phyloP scores from a whole-genome alignment of 2,797 vertebrate species.

The Cirrhinus molitorella region DNA sequence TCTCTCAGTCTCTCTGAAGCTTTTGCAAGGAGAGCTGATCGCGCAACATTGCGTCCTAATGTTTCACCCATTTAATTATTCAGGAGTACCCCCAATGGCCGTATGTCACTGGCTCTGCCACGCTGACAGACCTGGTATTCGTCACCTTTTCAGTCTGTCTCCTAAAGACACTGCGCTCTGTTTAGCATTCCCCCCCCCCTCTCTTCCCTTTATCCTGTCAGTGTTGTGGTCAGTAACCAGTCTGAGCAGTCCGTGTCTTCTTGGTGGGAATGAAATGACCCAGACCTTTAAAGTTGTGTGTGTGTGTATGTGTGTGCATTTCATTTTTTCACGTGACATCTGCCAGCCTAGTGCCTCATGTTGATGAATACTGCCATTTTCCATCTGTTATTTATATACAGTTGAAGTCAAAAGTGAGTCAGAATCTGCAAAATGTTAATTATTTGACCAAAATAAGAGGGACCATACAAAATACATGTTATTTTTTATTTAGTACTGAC shows the following conservation, averaged over 20 bases:
- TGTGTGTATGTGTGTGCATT: background rate
- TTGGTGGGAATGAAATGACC: background rate
- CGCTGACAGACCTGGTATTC: constrained; percentile 78
- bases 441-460: no score
- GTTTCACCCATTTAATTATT: constrained; percentile 89
- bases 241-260: background rate
- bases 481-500: no score
- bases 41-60: constrained; percentile 70
- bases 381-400: background rate
- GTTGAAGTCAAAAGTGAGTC: no score
- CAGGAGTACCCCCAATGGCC: constrained; percentile 81
- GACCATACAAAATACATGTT: no score
- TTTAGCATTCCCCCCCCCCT: background rate
- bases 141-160: constrained; percentile 79
- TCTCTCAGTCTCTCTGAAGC: constrained; percentile 47
- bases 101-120: constrained; percentile 77
- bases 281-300: background rate
- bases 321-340: background rate
- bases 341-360: background rate
- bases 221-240: background rate
- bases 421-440: no score
- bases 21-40: constrained; percentile 60
- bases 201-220: background rate
- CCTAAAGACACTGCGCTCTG: constrained; percentile 68
- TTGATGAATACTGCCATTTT: background rate